Evolutionary conservation across 1,140 invertebrate species (phyloP), one percentile per base, ranked within the genome.

Genomic region (Armadillidium nasatum): DNA sequence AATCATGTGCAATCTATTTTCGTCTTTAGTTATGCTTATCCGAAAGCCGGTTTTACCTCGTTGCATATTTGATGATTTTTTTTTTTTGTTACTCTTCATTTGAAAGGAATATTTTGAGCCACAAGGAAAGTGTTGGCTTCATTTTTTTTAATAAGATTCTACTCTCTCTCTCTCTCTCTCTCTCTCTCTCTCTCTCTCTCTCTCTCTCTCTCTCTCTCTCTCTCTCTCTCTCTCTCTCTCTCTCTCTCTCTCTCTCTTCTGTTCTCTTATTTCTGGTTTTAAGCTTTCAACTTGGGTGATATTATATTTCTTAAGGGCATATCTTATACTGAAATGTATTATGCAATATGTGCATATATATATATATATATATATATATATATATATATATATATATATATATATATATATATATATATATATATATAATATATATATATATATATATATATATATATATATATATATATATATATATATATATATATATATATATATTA

Each of bases 91-190:
- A 15, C 1, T 50, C 19, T 60, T 13, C 50, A 19, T 60, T 60
- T 60, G 50, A 60, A 60, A 60, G 50, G 50, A 60, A 60, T 60
- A 60, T 60, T 60, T 60, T 60, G 50, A 60, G 50, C 50, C 50
- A 50, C 15, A 60, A 60, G 50, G 50, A 60, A 60, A 60, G 50
- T 60, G 50, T 60, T 60, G 50, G 50, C 19, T 19, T 60, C 1
- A 3, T 60, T 60, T 60, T 15, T 13, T 19, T 60, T 4, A 4
- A 15, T 33, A 33, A 33, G 33, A 33, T 33, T 6, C 6, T 6
- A 3, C 33, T 33, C 33, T 33, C 33, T 33, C 33, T 33, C 33
- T 33, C 33, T 33, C 33, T 33, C 33, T 33, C 33, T 33, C 33
- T 33, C 33, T 33, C 33, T 33, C 33, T n/a, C n/a, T n/a, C n/a